These are phyloP conservation scores for Serripes groenlandicus DNA, from an alignment of 2,888 invertebrate genomes.

Conservation along the genomic window DNA sequence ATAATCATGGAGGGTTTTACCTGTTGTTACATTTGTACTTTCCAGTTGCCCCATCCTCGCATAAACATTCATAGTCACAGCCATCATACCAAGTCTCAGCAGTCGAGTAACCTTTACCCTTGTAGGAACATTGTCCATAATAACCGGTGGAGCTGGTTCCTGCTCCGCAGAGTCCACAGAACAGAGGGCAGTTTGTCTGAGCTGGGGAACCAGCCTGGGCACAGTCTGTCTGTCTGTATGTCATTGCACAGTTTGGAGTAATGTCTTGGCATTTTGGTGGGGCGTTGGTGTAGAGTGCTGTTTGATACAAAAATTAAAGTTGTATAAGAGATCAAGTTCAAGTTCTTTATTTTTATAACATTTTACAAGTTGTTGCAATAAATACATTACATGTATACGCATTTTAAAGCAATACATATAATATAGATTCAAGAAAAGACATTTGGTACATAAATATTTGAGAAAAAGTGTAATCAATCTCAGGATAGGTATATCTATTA, in stretches of 20 bases:
- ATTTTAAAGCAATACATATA: too few relatives aligned
- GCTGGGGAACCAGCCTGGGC: conserved; percentile 67
- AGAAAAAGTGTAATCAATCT: too few relatives aligned
- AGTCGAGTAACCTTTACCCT: conserved; percentile 66
- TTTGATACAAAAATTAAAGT: too few relatives aligned
- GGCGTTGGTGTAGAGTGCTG: conserved; percentile 69
- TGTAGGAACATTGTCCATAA: conserved; percentile 73
- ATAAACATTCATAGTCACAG: conserved; percentile 75
- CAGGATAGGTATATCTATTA: too few relatives aligned
- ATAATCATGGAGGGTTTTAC: too few relatives aligned
- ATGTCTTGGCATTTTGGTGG: conserved; percentile 73
- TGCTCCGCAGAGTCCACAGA: conserved; percentile 75
- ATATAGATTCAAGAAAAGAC: too few relatives aligned
- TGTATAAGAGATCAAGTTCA: too few relatives aligned
- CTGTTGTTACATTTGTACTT: conserved; percentile 72
- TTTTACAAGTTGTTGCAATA: too few relatives aligned
- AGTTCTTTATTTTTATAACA: too few relatives aligned
- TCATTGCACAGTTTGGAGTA: conserved; percentile 68
- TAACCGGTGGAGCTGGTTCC: conserved; percentile 49
- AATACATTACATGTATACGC: too few relatives aligned
- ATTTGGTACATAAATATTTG: too few relatives aligned
- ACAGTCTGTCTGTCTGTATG: conserved; percentile 72
- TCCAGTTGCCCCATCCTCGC: conserved; percentile 72
- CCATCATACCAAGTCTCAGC: conserved; percentile 74
- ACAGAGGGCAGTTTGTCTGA: conserved; percentile 73